Conservation (phyloP, 2,888 invertebrate species). For the Phaonia tiefii region DNA sequence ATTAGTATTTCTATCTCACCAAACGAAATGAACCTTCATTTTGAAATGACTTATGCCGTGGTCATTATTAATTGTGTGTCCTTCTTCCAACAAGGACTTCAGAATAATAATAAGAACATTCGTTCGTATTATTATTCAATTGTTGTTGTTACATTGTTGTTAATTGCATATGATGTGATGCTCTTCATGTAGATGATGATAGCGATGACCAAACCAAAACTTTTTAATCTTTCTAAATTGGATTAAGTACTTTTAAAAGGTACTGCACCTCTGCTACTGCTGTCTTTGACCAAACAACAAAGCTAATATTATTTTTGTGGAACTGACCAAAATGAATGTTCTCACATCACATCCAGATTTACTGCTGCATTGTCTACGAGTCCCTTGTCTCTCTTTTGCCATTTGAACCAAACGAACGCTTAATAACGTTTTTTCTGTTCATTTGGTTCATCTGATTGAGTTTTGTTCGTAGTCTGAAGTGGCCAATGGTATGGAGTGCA, state of each 20-base stretch:
- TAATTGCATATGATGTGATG: background rate
- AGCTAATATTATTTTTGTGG: constrained; percentile 25
- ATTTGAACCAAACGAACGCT: constrained; percentile 20
- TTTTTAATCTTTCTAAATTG: constrained; percentile 78
- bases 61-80: background rate
- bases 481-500: background rate
- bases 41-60: too few species aligned
- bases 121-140: background rate
- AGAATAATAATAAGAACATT: constrained; percentile 2
- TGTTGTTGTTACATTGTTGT: background rate
- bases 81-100: background rate
- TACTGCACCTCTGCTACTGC: constrained; percentile 43
- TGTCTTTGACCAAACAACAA: background rate
- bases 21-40: too few species aligned
- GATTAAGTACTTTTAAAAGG: constrained; percentile 75
- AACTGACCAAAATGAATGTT: constrained; percentile 8
- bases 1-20: too few species aligned
- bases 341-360: too few species aligned
- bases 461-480: background rate
- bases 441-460: constrained; percentile 14
- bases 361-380: background rate
- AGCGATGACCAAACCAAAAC: constrained; percentile 41
- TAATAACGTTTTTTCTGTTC: constrained; percentile 8
- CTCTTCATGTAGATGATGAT: too few species aligned
- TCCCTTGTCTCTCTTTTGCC: background rate